Conservation (phyloP, 2,113 vertebrate species). For the Sceloporus tristichus region DNA sequence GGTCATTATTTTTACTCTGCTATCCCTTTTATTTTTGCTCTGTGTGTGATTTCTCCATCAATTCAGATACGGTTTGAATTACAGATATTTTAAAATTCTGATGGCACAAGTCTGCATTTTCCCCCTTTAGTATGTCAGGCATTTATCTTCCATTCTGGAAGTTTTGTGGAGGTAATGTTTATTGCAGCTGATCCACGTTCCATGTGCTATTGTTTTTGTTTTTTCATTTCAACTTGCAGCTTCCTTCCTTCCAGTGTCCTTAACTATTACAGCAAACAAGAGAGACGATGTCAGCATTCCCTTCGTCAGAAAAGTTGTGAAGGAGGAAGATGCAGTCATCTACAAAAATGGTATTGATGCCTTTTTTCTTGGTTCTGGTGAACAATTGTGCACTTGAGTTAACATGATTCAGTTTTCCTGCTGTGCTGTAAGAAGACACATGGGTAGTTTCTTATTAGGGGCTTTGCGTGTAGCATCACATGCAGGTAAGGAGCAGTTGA, state of each 20-base stretch:
- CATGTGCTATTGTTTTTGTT: not conserved
- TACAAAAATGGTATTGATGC: constrained; percentile 82
- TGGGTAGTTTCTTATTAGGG: not conserved
- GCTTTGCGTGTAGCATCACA: not conserved
- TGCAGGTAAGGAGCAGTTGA: not conserved
- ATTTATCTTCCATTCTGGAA: constrained; percentile 18
- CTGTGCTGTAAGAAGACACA: not conserved
- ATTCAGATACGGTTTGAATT: not conserved
- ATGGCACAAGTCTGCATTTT: not conserved
- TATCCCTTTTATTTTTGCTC: not conserved
- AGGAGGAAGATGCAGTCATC: constrained; percentile 87
- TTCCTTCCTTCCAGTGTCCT: constrained; percentile 83
- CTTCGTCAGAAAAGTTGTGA: constrained; percentile 80
- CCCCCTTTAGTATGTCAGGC: not conserved
- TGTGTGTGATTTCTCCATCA: constrained; percentile 19
- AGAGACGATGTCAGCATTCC: constrained; percentile 85
- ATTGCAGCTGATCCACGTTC: not conserved
- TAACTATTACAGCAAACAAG: constrained; percentile 87
- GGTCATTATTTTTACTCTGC: constrained; percentile 2
- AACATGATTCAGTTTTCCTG: not conserved
- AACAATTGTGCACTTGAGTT: not conserved
- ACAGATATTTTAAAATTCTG: not conserved
- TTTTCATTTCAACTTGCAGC: constrained; percentile 75
- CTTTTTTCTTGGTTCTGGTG: not conserved
- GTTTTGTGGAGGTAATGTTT: not conserved